Conservation (phyloP, 2,797 vertebrate species). For the Pelochelys cantorii region DNA sequence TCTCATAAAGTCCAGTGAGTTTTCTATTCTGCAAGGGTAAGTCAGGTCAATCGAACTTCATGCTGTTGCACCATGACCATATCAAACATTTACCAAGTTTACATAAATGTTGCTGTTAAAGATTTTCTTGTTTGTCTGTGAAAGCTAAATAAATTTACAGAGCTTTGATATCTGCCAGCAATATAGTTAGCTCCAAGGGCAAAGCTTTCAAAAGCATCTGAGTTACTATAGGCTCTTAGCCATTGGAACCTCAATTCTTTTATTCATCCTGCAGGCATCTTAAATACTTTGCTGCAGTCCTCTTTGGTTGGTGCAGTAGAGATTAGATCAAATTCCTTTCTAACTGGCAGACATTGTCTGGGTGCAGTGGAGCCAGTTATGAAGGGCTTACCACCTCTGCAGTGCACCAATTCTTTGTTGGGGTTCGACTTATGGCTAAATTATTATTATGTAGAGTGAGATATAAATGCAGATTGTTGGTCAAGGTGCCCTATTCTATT, state of each 20-base stretch:
- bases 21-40: background rate
- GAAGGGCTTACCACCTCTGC: background rate
- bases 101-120: background rate
- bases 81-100: slow-evolving; percentile 19
- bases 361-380: background rate
- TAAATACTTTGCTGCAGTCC: background rate
- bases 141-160: background rate
- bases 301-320: background rate
- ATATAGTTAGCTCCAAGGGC: background rate
- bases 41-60: background rate
- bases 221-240: background rate
- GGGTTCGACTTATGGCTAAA: background rate
- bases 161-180: background rate
- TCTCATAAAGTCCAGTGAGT: background rate
- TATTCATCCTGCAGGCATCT: background rate
- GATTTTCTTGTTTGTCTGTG: slow-evolving; percentile 2
- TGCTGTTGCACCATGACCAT: background rate
- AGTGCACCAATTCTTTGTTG: background rate
- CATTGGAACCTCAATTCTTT: background rate
- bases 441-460: background rate
- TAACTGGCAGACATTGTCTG: background rate
- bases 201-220: background rate
- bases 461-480: background rate
- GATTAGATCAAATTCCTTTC: background rate
- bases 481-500: background rate